Evolutionary conservation across 1,140 invertebrate species (phyloP).

Genomic region (Seison nebaliae): DNA sequence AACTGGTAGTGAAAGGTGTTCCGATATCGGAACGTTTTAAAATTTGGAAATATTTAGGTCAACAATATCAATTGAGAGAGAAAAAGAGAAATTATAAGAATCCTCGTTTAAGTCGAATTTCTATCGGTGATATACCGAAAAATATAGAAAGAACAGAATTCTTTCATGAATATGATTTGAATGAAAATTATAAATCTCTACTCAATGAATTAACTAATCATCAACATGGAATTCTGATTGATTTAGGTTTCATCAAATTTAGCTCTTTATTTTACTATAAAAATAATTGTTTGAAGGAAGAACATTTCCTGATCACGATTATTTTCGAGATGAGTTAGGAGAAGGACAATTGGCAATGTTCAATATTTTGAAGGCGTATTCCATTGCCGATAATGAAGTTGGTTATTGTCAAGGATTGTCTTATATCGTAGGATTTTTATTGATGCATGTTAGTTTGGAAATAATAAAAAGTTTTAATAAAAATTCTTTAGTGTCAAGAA

Average conservation of each 20-base stretch:
- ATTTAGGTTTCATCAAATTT: too few species aligned
- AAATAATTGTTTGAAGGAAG: too few species aligned
- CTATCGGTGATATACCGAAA: too few species aligned
- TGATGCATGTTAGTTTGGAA: constrained; percentile 51
- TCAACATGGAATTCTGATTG: constrained; percentile 9
- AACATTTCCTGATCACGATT: constrained; percentile 72
- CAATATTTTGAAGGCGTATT: constrained; percentile 50
- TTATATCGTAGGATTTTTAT: constrained; percentile 66
- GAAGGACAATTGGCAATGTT: constrained; percentile 68
- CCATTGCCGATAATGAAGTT: constrained; percentile 63
- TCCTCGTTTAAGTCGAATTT: neutral
- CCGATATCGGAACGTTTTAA: constrained; percentile 4
- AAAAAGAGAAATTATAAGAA: neutral
- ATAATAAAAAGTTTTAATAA: neutral
- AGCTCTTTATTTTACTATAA: too few species aligned
- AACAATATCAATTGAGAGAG: constrained; percentile 1
- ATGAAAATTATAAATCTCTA: neutral
- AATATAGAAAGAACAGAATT: too few species aligned
- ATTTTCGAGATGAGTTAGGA: constrained; percentile 56
- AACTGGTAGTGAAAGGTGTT: constrained; percentile 4
- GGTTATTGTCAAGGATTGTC: constrained; percentile 72
- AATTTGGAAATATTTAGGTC: constrained; percentile 10
- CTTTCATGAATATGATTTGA: too few species aligned
- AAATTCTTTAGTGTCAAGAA: constrained; percentile 41
- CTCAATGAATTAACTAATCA: constrained; percentile 7